Evolutionary conservation across 2,113 vertebrate species (phyloP).

Genomic region (Gracilinanus agilis): DNA sequence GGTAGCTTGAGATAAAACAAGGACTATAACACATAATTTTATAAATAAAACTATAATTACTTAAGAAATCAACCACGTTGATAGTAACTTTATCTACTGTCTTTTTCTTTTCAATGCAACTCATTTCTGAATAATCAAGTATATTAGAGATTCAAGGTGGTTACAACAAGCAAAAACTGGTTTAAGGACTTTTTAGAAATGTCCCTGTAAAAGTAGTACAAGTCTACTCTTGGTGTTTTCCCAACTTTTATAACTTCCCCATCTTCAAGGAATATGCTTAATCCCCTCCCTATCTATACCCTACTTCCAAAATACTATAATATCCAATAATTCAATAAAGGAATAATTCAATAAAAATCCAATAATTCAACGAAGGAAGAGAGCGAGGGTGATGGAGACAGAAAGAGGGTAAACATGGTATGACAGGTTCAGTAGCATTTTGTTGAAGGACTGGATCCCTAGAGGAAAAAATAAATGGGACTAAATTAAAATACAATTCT

Average conservation of each 20-base stretch:
- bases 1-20: background rate
- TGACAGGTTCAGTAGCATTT: background rate
- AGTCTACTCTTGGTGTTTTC: background rate
- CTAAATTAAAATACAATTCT: background rate
- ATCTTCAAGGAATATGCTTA: background rate
- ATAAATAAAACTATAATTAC: background rate
- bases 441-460: background rate
- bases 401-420: too few species aligned
- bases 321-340: background rate
- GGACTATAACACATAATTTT: background rate
- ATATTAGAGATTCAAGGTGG: background rate
- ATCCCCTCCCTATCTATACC: background rate
- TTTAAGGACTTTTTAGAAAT: background rate
- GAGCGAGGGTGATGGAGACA: background rate
- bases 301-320: background rate
- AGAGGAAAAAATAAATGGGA: background rate
- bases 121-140: background rate
- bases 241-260: background rate
- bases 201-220: background rate
- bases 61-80: background rate
- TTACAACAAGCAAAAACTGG: background rate
- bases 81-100: background rate
- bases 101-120: background rate
- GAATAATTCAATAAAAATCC: too few species aligned
- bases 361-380: background rate